Base-by-base conservation (phyloP, 2,113 vertebrate genomes). In the Eulacestoma nigropectus region DNA sequence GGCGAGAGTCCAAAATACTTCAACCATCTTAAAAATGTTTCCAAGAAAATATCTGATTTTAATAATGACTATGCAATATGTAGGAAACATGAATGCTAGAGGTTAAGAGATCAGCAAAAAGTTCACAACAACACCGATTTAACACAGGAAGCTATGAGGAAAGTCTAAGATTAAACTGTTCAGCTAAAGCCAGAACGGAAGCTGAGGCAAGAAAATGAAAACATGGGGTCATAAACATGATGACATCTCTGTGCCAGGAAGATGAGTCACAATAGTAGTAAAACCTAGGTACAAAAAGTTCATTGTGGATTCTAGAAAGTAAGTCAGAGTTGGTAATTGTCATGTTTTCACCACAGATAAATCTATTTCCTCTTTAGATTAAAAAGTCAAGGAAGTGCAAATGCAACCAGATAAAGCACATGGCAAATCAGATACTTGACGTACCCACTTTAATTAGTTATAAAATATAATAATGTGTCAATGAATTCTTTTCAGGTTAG, bases 151-250 rank as follows among this genome's bases (percentile, higher is more conserved):
- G 39, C 65, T 74, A 29, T 57, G 70, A 47, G 30, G 55, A 87
- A 96, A 67, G 42, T 63, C 42, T 49, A 72, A 94, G 41, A 59
- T 84, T 52, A 53, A 94, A 53, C 32, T 84, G 85, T 82, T 90
- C 83, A 20, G 70, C 65, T 95, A 76, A 70, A 89, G 77, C 35
- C 72, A 82, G 68, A 96, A 73, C 5, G 73, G 94, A 97, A 97
- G 78, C 0, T 68, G 57, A 56, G 73, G 90, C 52, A 96, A 89
- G 83, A 93, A 79, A 81, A 93, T 57, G n/a, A 90, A 84, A 88
- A 85, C 57, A 68, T 7, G 8, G 47, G 84, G 83, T 91, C 62
- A 62, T 73, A 90, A 89, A 79, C 10, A 35, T 55, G 44, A 87
- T 89, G 93, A 74, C 63, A 80, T 70, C 42, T 74, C 63, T 74